Evolutionary conservation across 64 coral and sea anemone genomes (phyloP).

Genomic region (Montipora efflorescens): DNA sequence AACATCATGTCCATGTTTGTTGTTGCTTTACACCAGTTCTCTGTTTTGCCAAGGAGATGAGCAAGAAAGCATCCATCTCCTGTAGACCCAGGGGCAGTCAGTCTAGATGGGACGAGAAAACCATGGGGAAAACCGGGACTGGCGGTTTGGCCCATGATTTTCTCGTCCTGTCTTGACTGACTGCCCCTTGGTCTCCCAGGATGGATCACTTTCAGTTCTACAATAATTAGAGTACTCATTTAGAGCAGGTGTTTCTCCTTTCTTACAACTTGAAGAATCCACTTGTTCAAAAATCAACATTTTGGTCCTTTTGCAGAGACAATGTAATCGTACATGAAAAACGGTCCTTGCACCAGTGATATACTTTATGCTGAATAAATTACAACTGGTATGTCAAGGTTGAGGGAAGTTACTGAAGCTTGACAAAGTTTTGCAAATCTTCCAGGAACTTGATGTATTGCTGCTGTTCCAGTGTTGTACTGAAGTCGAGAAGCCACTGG

Average conservation of each 20-base stretch:
- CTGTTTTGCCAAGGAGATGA: too few species aligned
- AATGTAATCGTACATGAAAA: too few species aligned
- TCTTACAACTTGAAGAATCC: neutral
- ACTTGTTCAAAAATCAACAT: neutral
- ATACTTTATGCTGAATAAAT: too few species aligned
- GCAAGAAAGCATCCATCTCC: too few species aligned
- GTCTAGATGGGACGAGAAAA: too few species aligned
- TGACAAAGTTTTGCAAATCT: conserved; percentile 87
- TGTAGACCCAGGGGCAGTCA: too few species aligned
- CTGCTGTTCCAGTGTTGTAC: conserved; percentile 89
- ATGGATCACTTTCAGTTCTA: too few species aligned
- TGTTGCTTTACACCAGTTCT: neutral
- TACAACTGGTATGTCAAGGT: neutral
- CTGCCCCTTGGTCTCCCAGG: too few species aligned
- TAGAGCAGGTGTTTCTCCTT: neutral
- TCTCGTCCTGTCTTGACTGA: too few species aligned
- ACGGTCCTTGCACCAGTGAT: too few species aligned
- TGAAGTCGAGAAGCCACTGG: conserved; percentile 74
- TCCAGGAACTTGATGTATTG: conserved; percentile 92
- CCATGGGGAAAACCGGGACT: too few species aligned
- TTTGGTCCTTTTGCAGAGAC: neutral
- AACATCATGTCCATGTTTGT: neutral
- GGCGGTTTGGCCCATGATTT: too few species aligned
- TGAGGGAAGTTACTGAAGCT: conserved; percentile 63
- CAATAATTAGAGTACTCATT: neutral